Conservation (phyloP, 1,140 invertebrate species). For the Drosophila sechellia region DNA sequence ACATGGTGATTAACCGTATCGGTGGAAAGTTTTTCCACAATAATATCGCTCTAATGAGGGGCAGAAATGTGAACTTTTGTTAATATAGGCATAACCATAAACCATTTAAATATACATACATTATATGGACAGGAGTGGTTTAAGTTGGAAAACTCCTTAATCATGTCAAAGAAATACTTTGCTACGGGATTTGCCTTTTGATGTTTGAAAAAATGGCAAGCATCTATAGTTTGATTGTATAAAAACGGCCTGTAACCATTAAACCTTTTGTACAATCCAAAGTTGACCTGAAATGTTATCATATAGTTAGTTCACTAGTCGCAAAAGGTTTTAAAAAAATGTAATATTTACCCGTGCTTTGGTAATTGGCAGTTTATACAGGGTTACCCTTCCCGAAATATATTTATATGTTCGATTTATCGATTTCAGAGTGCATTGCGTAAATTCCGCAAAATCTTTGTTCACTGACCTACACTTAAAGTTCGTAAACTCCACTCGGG, state of each 20-base stretch:
- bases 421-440: not conserved
- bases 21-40: not conserved
- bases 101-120: not conserved
- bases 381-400: not conserved
- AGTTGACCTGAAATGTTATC: not conserved
- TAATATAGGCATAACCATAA: too few relatives aligned
- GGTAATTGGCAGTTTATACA: not conserved
- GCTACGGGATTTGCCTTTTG: not conserved
- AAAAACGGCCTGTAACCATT: constrained; percentile 15
- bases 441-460: not conserved
- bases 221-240: constrained; percentile 2
- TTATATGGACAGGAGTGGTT: constrained; percentile 21
- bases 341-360: not conserved
- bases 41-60: not conserved
- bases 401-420: constrained; percentile 4
- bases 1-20: not conserved
- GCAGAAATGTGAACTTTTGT: not conserved
- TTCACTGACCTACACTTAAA: not conserved
- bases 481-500: constrained; percentile 5
- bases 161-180: not conserved
- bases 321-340: too few relatives aligned
- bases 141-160: not conserved
- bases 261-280: not conserved
- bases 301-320: too few relatives aligned
- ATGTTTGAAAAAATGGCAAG: not conserved